A percentile compares a stretch with the other conserved stretches of the same genome.
Evolutionary conservation across 2,113 vertebrate genomes (phyloP).

Genomic region (Fulmarus glacialis): DNA sequence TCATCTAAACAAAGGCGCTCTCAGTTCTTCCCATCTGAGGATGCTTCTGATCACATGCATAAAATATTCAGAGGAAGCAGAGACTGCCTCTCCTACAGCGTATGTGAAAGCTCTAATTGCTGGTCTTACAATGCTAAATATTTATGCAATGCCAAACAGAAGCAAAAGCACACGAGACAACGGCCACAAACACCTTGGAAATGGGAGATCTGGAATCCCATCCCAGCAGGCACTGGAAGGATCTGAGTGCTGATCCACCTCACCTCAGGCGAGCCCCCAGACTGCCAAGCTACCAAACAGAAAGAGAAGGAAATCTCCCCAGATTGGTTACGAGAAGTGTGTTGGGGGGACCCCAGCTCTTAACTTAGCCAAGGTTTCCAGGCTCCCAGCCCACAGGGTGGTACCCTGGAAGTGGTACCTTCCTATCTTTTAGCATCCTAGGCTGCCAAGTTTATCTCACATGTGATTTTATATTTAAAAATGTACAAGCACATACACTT

Average conservation of each 20-base stretch:
- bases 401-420: background rate
- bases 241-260: background rate
- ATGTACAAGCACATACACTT: background rate
- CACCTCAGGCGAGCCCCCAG: background rate
- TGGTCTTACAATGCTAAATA: background rate
- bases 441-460: background rate
- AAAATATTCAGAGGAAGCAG: background rate
- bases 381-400: background rate
- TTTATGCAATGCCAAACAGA: background rate
- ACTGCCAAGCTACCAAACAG: background rate
- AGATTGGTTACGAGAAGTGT: background rate
- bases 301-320: background rate
- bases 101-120: background rate
- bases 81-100: background rate
- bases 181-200: background rate
- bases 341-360: background rate
- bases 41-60: background rate
- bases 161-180: background rate
- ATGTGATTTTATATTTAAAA: constrained; percentile 6
- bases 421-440: background rate
- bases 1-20: background rate
- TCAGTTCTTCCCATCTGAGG: background rate
- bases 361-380: background rate
- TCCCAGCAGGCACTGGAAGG: background rate
- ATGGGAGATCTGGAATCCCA: background rate